Evolutionary conservation across 2,113 vertebrate genomes (phyloP).

Genomic region (Coreoperca whiteheadi): DNA sequence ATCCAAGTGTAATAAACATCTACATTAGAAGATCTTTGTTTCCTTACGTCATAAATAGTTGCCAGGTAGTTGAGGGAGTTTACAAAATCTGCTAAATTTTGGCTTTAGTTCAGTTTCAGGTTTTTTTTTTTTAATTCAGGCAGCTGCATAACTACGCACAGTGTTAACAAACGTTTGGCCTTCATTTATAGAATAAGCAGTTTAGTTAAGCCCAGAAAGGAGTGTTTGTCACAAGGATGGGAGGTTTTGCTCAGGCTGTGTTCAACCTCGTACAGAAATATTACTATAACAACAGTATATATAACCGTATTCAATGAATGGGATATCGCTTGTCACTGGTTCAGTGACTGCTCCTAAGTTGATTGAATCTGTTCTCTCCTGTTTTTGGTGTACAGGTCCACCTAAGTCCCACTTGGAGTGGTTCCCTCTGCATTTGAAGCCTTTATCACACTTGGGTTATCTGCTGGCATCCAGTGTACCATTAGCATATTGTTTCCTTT

Average conservation of each 20-base stretch:
- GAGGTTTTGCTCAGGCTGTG: not conserved
- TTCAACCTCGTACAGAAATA: not conserved
- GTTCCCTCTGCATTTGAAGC: conserved; percentile 37
- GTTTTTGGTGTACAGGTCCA: conserved; percentile 71
- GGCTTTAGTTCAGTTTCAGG: too few relatives aligned
- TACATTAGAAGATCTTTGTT: not conserved
- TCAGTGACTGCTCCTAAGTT: conserved; percentile 21
- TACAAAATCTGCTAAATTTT: too few relatives aligned
- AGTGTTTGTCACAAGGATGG: not conserved
- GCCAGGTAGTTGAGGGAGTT: too few relatives aligned
- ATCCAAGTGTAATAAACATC: not conserved
- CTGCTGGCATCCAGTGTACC: conserved; percentile 78
- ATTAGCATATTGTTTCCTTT: conserved; percentile 25
- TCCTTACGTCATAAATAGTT: too few relatives aligned
- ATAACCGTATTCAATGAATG: not conserved
- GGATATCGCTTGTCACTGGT: not conserved
- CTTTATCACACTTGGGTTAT: conserved; percentile 57
- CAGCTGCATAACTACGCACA: too few relatives aligned
- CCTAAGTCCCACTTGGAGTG: conserved; percentile 51
- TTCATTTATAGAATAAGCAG: too few relatives aligned
- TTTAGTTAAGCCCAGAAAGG: too few relatives aligned
- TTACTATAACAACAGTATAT: too few relatives aligned
- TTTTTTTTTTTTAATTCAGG: too few relatives aligned
- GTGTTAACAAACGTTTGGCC: too few relatives aligned
- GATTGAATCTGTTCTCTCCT: conserved; percentile 33